phyloP scores from a whole-genome alignment of 2,888 invertebrate genomes.

The Nymphalis c-album region DNA sequence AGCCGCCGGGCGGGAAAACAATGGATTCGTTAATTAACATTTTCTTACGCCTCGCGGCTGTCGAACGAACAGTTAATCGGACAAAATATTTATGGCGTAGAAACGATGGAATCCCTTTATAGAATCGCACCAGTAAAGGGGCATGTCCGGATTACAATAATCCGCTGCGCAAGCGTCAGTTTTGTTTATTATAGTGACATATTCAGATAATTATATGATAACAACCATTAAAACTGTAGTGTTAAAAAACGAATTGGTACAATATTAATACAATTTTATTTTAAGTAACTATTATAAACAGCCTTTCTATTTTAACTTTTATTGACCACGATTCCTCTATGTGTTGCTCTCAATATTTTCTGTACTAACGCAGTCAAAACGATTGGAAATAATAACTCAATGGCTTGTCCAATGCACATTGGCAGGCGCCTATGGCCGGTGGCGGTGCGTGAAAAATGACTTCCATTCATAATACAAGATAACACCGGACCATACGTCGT shows the following conservation, averaged over 20 bases:
- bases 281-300: too few species aligned
- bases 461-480: constrained; percentile 63
- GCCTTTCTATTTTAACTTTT: too few species aligned
- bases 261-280: too few species aligned
- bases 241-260: too few species aligned
- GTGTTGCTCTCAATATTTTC: constrained; percentile 9
- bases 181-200: background rate
- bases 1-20: constrained; percentile 85
- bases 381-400: constrained; percentile 36
- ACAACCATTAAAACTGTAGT: too few species aligned
- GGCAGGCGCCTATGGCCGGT: constrained; percentile 47
- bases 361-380: background rate
- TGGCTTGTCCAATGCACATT: constrained; percentile 28
- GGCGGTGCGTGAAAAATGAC: constrained; percentile 61
- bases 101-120: constrained; percentile 71
- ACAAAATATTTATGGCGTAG: constrained; percentile 80
- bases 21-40: constrained; percentile 90
- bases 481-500: constrained; percentile 27
- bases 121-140: constrained; percentile 56
- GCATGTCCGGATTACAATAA: constrained; percentile 40
- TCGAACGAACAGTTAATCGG: constrained; percentile 82
- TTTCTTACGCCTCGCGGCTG: constrained; percentile 85
- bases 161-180: constrained; percentile 26
- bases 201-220: too few species aligned
- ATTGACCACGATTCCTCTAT: background rate